A percentile compares a stretch with the other conserved stretches of the same genome.
Conservation (phyloP, 2,888 invertebrate species). For the Spisula solida region DNA sequence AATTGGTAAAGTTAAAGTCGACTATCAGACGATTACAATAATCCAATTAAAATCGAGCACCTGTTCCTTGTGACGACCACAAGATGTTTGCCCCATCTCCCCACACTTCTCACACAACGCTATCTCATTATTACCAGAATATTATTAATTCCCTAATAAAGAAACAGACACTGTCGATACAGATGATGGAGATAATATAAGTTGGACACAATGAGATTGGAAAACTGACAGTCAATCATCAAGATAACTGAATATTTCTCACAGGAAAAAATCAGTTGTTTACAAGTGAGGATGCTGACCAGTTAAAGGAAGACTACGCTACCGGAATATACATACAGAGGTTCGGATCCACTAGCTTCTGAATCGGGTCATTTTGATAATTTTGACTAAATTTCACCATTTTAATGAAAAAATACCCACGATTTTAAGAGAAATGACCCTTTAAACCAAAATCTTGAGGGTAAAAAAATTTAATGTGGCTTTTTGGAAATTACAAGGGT, state of each 20-base stretch:
- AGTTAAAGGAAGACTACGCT: too few relatives aligned
- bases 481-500: too few relatives aligned
- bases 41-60: constrained; percentile 52
- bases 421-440: too few relatives aligned
- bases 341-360: too few relatives aligned
- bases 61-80: constrained; percentile 30
- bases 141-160: constrained; percentile 65
- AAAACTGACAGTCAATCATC: constrained; percentile 24
- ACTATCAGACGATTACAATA: constrained; percentile 38
- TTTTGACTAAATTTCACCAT: too few relatives aligned
- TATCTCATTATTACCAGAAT: constrained; percentile 62
- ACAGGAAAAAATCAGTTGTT: not conserved
- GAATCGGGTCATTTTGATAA: too few relatives aligned
- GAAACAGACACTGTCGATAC: constrained; percentile 27
- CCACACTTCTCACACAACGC: constrained; percentile 22
- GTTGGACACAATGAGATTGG: constrained; percentile 25
- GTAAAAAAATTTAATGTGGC: too few relatives aligned
- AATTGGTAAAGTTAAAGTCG: constrained; percentile 27
- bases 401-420: too few relatives aligned
- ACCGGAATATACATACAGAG: too few relatives aligned
- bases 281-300: not conserved
- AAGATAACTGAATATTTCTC: not conserved
- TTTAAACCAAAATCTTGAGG: too few relatives aligned
- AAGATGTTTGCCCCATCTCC: constrained; percentile 39
- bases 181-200: constrained; percentile 47